Conservation (phyloP, 2,888 invertebrate species). For the Mylabris sibirica region DNA sequence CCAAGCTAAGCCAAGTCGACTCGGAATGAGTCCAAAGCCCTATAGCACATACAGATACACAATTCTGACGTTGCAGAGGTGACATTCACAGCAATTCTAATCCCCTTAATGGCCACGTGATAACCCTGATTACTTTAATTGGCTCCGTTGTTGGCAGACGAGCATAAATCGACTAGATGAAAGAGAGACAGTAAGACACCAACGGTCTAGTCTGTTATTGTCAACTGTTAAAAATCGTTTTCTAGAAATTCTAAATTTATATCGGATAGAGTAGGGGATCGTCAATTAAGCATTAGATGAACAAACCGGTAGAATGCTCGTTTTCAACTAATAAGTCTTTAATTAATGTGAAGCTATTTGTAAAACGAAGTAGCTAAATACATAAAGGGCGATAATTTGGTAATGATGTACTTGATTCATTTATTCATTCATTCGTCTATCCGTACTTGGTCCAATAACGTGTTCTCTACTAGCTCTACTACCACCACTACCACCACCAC, state of each 20-base stretch:
- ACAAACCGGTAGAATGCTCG: neutral
- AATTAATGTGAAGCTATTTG: conserved; percentile 47
- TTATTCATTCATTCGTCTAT: conserved; percentile 38
- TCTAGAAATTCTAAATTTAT: neutral
- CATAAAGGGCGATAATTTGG: conserved; percentile 51
- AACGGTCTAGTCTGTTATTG: neutral
- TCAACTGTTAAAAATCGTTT: neutral
- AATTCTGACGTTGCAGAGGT: conserved; percentile 56
- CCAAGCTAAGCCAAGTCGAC: conserved; percentile 43
- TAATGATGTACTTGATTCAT: conserved; percentile 49
- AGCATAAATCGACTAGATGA: conserved; percentile 39
- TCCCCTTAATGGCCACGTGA: conserved; percentile 74
- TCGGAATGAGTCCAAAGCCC: conserved; percentile 53
- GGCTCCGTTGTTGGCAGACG: conserved; percentile 70
- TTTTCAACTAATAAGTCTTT: conserved; percentile 40
- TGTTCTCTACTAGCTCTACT: conserved; percentile 16
- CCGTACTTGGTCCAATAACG: conserved; percentile 21
- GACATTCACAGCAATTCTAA: conserved; percentile 63
- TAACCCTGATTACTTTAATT: conserved; percentile 76
- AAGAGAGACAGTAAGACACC: conserved; percentile 4
- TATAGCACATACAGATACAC: conserved; percentile 53
- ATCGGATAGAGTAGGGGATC: neutral
- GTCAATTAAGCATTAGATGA: neutral
- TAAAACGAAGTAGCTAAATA: conserved; percentile 46
- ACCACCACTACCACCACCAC: conserved; percentile 10